Evolutionary conservation across 2,113 vertebrate genomes (phyloP), one percentile per base, ranked within the genome.

Genomic region (Pipra filicauda): DNA sequence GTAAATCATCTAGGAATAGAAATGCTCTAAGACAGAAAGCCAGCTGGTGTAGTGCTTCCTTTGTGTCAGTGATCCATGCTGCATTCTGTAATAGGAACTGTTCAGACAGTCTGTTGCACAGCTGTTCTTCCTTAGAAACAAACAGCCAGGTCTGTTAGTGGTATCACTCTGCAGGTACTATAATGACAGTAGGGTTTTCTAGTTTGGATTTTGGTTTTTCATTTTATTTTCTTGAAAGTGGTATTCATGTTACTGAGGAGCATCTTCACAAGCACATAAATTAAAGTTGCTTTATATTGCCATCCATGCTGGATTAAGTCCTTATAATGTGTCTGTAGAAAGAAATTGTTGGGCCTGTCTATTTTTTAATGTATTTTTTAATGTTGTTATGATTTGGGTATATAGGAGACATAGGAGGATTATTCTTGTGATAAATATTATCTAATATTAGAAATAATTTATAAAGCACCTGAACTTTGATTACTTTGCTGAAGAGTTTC

Each of bases 1-100:
- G 98, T 98, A 98, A 98, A 98, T 97, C 98, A 98, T 97, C 97
- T 96, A 98, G 98, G 98, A 98, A 98, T 98, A 98, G 97, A 96
- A 97, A 97, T 96, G 95, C 91, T 94, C 52, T 8, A 90, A 97
- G 96, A 97, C 88, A n/a, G 90, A 86, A 93, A 98, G 97, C 97
- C 98, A 98, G 98, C 98, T 98, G 98, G 98, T 98, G 88, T 92
- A 35, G 89, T 92, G 95, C 97, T 95, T 97, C 97, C 96, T 97
- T 85, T 75, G 96, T 98, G 98, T 98, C 98, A 98, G 95, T 96
- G 97, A 97, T 97, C 97, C 86, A 76, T 86, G 96, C 85, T 94
- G 96, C 97, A 94, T 97, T 97, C 96, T 93, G 97, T 97, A 98
- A 94, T 78, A 85, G 95, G 96, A 95, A 97, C 97, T 98, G 97